Percentiles rank a stretch among this genome's conserved stretches.
Evolutionary conservation across 2,888 invertebrate genomes (phyloP).

Genomic region (Zelleria hepariella): DNA sequence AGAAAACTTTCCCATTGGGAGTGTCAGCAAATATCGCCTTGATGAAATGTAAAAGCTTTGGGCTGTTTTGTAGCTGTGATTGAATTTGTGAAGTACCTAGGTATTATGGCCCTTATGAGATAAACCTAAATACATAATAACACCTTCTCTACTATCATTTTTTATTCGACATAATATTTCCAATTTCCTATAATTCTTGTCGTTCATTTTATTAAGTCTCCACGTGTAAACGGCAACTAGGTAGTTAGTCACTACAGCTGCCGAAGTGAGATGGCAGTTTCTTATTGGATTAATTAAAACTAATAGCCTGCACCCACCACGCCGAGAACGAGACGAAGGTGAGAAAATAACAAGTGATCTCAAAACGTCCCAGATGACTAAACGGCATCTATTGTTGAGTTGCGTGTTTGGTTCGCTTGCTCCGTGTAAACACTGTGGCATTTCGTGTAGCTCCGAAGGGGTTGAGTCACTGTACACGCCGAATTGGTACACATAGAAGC

Average conservation of each 20-base stretch:
- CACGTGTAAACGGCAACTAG: too few species aligned
- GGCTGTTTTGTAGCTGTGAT: not conserved
- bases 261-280: not conserved
- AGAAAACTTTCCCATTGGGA: not conserved
- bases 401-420: not conserved
- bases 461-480: not conserved
- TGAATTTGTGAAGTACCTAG: too few species aligned
- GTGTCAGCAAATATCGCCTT: not conserved
- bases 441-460: not conserved
- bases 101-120: too few species aligned
- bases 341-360: not conserved
- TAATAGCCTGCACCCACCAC: not conserved
- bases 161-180: too few species aligned
- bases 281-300: not conserved
- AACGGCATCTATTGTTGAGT: not conserved
- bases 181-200: too few species aligned
- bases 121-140: too few species aligned
- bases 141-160: too few species aligned
- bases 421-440: not conserved
- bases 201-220: too few species aligned
- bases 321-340: not conserved
- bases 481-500: not conserved
- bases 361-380: not conserved
- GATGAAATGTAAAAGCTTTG: not conserved
- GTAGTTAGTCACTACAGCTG: too few species aligned